These are phyloP conservation scores for Pristis pectinata DNA, from an alignment of 2,797 vertebrate species.

Conservation along the genomic window DNA sequence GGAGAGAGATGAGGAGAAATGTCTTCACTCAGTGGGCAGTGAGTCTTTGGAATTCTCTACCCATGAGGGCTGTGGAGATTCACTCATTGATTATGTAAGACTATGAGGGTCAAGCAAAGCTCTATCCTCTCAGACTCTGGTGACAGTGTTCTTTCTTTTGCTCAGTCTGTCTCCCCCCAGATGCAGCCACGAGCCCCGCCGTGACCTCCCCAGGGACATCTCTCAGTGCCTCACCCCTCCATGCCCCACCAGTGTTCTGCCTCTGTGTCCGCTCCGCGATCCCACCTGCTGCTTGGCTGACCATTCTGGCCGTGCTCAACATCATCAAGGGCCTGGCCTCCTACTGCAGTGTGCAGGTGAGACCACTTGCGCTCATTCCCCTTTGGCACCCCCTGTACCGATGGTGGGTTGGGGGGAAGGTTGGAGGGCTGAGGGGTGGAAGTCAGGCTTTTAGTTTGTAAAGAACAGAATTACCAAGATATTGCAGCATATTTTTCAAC, in stretches of 20 bases:
- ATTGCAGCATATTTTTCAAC: neutral
- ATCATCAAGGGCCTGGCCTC: neutral
- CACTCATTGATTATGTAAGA: too few species aligned
- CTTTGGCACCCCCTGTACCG: neutral
- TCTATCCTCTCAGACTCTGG: neutral
- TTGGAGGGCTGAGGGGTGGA: too few species aligned
- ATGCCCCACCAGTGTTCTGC: neutral
- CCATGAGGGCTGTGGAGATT: too few species aligned
- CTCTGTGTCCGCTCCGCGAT: neutral
- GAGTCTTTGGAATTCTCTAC: too few species aligned
- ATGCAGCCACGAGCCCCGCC: neutral
- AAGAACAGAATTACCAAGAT: too few species aligned
- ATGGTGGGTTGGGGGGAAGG: neutral
- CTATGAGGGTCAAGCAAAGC: neutral
- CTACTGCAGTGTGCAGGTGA: neutral
- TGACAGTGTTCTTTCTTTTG: neutral
- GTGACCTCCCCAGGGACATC: too few species aligned
- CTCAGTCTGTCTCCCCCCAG: neutral
- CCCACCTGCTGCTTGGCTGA: neutral
- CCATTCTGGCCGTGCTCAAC: neutral
- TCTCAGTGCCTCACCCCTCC: neutral
- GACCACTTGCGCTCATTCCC: neutral
- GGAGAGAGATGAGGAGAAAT: too few species aligned
- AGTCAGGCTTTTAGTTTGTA: too few species aligned
- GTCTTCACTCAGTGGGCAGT: too few species aligned